A percentile compares a stretch with the other conserved stretches of the same genome.
Evolutionary conservation across 2,888 invertebrate species (phyloP).

Genomic region (Chrysolina oricalcia): DNA sequence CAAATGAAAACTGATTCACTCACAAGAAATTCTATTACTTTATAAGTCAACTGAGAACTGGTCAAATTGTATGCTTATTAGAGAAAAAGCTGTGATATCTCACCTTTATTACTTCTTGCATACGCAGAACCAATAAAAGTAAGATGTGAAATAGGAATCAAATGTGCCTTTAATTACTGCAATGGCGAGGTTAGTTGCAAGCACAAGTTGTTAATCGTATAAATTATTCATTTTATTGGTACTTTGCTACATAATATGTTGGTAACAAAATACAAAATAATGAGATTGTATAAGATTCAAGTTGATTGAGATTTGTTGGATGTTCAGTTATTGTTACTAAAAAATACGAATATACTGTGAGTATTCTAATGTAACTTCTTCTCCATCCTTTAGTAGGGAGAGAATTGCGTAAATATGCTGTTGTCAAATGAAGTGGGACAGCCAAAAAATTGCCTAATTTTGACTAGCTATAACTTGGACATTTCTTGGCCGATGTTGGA

Average conservation of each 20-base stretch:
- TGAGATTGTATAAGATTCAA: neutral
- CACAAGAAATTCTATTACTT: neutral
- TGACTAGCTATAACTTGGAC: too few relatives aligned
- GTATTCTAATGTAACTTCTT: too few relatives aligned
- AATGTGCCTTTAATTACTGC: slow-evolving; percentile 3
- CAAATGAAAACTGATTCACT: too few relatives aligned
- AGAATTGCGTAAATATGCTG: too few relatives aligned
- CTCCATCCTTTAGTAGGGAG: too few relatives aligned
- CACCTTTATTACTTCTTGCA: slow-evolving; percentile 1
- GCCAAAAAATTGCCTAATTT: too few relatives aligned
- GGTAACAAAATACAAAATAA: neutral
- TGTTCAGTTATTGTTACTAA: too few relatives aligned
- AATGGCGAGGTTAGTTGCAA: neutral
- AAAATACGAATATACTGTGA: too few relatives aligned
- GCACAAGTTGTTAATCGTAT: slow-evolving; percentile 1
- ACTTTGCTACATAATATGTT: neutral
- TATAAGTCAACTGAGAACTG: neutral
- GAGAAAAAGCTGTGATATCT: neutral
- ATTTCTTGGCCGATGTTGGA: too few relatives aligned
- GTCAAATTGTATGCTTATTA: neutral
- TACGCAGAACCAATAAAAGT: slow-evolving; percentile 1
- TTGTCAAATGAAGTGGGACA: too few relatives aligned
- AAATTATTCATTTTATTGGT: neutral
- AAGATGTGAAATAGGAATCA: neutral
- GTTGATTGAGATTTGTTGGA: too few relatives aligned